Evolutionary conservation across 2,797 vertebrate species (phyloP), one percentile per base, ranked within the genome.

Genomic region (Spea hammondii): DNA sequence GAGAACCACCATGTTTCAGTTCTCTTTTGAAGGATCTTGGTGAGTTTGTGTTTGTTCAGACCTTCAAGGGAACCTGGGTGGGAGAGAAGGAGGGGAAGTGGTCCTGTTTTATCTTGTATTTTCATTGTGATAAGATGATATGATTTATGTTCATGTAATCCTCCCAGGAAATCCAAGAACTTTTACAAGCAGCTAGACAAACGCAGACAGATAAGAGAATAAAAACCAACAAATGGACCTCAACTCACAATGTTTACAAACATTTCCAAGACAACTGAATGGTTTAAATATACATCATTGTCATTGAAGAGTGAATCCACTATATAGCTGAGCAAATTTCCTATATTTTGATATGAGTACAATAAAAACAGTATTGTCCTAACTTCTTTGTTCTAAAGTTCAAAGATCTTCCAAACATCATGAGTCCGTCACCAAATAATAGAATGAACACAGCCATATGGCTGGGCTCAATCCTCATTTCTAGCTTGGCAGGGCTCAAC

Each of bases 141-240:
- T 69, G 50, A 45, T 45, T 13, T 54, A 70, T 67, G 4, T 8
- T 10, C 32, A 65, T 4, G 4, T 51, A 50, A 50, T 50, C 50
- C 68, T 70, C 12, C 65, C 46, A 67, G 65, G 46, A 55, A 45
- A 55, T 2, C 7, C 50, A 44, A 46, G 12, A 49, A 8, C 13
- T 48, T 7, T 11, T 7, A 54, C 9, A 55, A 10, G 17, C 68
- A 54, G 51, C 17, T 44, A 70, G 51, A 54, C 68, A 70, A 54
- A 54, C 55, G 14, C 55, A 57, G 55, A 57, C 51, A 44, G 68
- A 70, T 70, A 70, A 70, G 68, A 14, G 51, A 70, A 44, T 54
- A 10, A 48, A 48, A 45, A 65, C 32, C 67, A 51, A 69, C 48
- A 50, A 14, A 7, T 7, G 4, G 44, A 32, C 12, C 12, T 44